These are phyloP conservation scores for Melinaea menophilus DNA, from an alignment of 2,888 invertebrate genomes.

Conservation along the genomic window DNA sequence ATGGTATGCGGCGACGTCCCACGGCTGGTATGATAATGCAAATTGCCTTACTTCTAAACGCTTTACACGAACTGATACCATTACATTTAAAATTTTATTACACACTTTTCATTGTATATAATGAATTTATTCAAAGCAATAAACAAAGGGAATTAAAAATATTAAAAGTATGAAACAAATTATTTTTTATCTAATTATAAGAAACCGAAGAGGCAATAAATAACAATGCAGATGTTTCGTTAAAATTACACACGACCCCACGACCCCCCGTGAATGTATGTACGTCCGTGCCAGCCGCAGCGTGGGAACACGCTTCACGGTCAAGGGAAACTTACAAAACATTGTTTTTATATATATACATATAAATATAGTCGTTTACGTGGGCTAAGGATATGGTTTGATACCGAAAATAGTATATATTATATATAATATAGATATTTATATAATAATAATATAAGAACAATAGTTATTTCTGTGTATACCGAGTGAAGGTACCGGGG, in stretches of 20 bases:
- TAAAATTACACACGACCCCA: background rate
- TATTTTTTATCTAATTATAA: background rate
- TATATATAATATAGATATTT: background rate
- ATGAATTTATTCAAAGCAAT: too few species aligned
- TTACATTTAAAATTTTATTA: background rate
- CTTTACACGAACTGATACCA: conserved; percentile 3
- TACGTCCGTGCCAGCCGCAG: conserved; percentile 25
- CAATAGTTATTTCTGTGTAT: background rate
- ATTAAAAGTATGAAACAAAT: too few species aligned
- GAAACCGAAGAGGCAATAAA: background rate
- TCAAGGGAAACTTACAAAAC: conserved; percentile 25
- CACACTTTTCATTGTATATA: too few species aligned
- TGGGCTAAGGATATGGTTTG: background rate
- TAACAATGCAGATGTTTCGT: conserved; percentile 1
- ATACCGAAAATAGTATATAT: background rate
- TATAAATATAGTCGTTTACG: conserved; percentile 5
- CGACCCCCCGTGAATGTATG: conserved; percentile 7
- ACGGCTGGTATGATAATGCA: conserved; percentile 15
- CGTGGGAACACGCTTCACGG: conserved; percentile 30
- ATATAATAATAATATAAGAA: background rate
- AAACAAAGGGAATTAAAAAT: too few species aligned
- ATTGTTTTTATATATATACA: conserved; percentile 10
- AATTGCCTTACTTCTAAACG: conserved; percentile 4
- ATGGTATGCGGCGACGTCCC: conserved; percentile 37
- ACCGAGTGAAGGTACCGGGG: background rate